Conservation (phyloP, 1,140 invertebrate species). For the Periplaneta americana region DNA sequence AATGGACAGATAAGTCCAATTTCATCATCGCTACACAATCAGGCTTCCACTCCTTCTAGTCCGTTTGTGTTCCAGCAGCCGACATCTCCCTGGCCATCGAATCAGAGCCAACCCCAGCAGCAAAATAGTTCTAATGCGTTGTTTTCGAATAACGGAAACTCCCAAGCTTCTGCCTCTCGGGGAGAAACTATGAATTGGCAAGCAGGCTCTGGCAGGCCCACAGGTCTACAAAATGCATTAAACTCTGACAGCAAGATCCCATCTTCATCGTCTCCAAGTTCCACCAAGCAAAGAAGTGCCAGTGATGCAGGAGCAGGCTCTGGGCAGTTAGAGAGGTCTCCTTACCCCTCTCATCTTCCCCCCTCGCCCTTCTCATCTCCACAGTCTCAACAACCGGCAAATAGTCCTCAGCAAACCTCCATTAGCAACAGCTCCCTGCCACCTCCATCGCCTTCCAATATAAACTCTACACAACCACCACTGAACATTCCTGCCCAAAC, state of each 20-base stretch:
- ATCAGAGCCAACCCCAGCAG: slow-evolving; percentile 23
- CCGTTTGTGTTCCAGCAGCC: slow-evolving; percentile 20
- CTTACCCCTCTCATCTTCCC: slow-evolving; percentile 5
- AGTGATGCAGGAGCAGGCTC: background rate
- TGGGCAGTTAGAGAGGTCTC: slow-evolving; percentile 6
- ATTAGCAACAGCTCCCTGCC: background rate
- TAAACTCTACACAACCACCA: background rate
- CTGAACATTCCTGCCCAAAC: background rate
- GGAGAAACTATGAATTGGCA: background rate
- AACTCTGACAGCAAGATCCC: background rate
- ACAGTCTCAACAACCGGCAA: slow-evolving; percentile 6
- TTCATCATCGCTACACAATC: slow-evolving; percentile 1
- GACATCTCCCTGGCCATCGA: slow-evolving; percentile 5
- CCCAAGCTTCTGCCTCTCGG: background rate
- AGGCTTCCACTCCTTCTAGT: slow-evolving; percentile 11
- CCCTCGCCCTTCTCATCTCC: slow-evolving; percentile 14
- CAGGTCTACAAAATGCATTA: background rate
- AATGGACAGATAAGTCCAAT: slow-evolving; percentile 12
- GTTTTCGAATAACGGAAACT: background rate
- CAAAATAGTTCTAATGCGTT: background rate
- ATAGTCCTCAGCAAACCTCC: slow-evolving; percentile 4
- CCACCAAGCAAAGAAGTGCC: background rate
- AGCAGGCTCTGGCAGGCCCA: background rate
- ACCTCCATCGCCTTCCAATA: background rate
- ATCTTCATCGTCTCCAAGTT: background rate